Percentiles rank a stretch among this genome's conserved stretches.
phyloP scores from a whole-genome alignment of 2,113 vertebrate species.

The Dolichallabes microphthalmus region DNA sequence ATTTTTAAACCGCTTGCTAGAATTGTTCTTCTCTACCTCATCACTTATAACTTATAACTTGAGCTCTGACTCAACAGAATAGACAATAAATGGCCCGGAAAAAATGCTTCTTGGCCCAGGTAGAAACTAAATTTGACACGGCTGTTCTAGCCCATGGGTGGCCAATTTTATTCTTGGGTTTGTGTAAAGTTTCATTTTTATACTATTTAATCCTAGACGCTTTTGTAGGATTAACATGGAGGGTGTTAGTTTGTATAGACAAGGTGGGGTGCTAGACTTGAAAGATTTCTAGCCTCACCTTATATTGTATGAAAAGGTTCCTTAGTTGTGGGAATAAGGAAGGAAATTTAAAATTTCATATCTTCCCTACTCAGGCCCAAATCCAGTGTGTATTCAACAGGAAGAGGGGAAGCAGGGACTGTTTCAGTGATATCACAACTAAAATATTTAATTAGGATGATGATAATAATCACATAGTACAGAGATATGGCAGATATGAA shows the following conservation, averaged over 20 bases:
- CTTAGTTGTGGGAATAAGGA: not conserved
- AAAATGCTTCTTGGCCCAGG: not conserved
- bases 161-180: not conserved
- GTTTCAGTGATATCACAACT: not conserved
- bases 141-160: not conserved
- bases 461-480: not conserved
- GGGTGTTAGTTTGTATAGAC: not conserved
- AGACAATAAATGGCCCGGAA: not conserved
- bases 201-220: not conserved
- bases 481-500: not conserved
- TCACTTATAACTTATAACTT: not conserved
- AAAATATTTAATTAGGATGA: too few relatives aligned
- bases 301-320: not conserved
- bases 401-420: not conserved
- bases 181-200: not conserved
- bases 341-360: not conserved
- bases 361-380: not conserved
- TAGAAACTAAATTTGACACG: not conserved
- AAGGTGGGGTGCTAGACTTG: not conserved
- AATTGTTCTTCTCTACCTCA: not conserved
- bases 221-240: not conserved
- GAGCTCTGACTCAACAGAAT: not conserved
- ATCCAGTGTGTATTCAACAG: not conserved
- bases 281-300: not conserved
- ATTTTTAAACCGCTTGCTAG: not conserved